Evolutionary conservation across 1,140 invertebrate genomes (phyloP), one percentile per base, ranked within the genome.

Genomic region (Ceratosolen fusciceps): DNA sequence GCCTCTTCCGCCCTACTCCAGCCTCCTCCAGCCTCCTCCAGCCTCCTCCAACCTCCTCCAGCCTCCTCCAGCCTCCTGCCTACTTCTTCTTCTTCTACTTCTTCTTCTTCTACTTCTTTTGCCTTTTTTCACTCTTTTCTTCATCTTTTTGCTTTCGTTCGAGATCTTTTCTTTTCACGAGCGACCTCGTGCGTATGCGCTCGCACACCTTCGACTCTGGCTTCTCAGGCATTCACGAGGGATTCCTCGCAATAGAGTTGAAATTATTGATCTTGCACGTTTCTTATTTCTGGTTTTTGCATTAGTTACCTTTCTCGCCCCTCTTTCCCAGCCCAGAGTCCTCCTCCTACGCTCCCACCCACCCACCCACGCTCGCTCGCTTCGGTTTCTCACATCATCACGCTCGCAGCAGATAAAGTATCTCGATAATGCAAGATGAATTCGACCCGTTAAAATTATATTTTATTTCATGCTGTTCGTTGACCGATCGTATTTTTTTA

Each of bases 161-260:
- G 0, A 39, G 52, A 24, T 3, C 43, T 24, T 77, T 56, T 52
- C 56, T 52, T 67, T 65, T 26, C 37, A n/a, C n/a, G 21, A 26
- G 58, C 19, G 14, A 67, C 34, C 16, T n/a, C 9, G 37, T 67
- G 65, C 19, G 8, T 43, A 67, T 21, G 1, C 1, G 37, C 14
- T 16, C 65, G 34, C 65, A 8, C 0, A n/a, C 60, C 8, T 58
- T 58, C 5, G 5, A 9, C 24, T n/a, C 34, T 31, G 5, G 29
- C 47, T 54, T 74, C 58, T 74, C 39, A 58, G 29, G 47, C 62
- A 62, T 58, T 47, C 29, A n/a, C 72, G 52, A 73, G 34, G 54
- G 4, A 58, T 39, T 43, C 43, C 43, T 68, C n/a, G 65, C n/a
- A 37, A 58, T 58, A 31, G 43, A 49, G 37, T 49, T 52, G 43